phyloP scores from a whole-genome alignment of 2,888 invertebrate species.

The Linnaemya vulpina region DNA sequence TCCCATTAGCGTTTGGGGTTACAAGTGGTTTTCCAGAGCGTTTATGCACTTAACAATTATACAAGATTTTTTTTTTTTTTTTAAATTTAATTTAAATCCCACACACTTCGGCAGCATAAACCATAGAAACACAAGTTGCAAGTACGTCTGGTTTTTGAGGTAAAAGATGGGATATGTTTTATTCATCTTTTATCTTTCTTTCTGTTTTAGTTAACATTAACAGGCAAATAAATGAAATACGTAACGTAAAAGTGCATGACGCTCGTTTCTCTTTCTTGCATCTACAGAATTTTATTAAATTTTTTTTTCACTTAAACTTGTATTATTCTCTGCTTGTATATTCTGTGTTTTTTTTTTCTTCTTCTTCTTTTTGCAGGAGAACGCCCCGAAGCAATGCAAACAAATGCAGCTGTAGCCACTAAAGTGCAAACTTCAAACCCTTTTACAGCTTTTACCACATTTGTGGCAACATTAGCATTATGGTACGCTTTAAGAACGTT shows the following conservation, averaged over 20 bases:
- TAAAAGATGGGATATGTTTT: neutral
- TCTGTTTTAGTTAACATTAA: slow-evolving; percentile 1
- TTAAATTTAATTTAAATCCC: too few relatives aligned
- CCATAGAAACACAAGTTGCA: neutral
- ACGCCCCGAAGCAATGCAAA: slow-evolving; percentile 91
- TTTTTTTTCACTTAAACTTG: neutral
- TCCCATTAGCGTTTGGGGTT: neutral
- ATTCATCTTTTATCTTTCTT: slow-evolving; percentile 17
- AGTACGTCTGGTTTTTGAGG: slow-evolving; percentile 12
- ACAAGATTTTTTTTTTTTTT: neutral
- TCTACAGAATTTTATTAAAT: neutral
- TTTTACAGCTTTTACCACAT: slow-evolving; percentile 77
- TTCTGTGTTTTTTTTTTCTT: too few relatives aligned
- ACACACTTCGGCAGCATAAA: neutral
- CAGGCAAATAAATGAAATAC: slow-evolving; percentile 26
- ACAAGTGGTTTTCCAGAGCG: slow-evolving; percentile 13
- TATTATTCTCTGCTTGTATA: slow-evolving; percentile 71
- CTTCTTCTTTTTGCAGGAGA: slow-evolving; percentile 87
- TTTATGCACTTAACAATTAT: slow-evolving; percentile 28
- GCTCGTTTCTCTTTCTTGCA: neutral
- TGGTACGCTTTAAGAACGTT: slow-evolving; percentile 73
- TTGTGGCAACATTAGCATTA: slow-evolving; percentile 79
- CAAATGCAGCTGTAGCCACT: slow-evolving; percentile 87
- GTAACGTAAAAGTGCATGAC: slow-evolving; percentile 5
- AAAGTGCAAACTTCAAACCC: slow-evolving; percentile 76